Conservation (phyloP, 2,797 vertebrate species). For the Moxostoma hubbsi region DNA sequence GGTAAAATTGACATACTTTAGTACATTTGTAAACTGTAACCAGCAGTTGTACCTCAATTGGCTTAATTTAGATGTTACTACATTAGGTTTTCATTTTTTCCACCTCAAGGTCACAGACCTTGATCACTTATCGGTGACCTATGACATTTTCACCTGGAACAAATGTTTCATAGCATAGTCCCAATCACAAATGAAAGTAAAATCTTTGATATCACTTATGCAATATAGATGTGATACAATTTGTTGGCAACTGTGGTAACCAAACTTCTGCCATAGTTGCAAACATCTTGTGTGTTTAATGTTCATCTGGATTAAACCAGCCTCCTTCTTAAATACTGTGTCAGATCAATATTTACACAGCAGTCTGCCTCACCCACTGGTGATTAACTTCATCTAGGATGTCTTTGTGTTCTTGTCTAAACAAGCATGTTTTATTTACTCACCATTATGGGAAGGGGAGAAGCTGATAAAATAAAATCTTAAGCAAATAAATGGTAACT, state of each 20-base stretch:
- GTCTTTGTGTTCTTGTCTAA: constrained; percentile 62
- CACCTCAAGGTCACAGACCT: too few relatives aligned
- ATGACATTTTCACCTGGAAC: too few relatives aligned
- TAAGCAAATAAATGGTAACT: constrained; percentile 64
- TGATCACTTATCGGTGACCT: background rate
- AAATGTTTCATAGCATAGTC: too few relatives aligned
- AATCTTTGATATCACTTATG: background rate
- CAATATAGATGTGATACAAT: background rate
- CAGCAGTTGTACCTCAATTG: too few relatives aligned
- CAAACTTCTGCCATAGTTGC: background rate
- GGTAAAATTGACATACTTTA: background rate
- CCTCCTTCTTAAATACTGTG: constrained; percentile 32
- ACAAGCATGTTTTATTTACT: constrained; percentile 61
- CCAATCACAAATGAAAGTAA: background rate
- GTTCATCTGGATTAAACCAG: constrained; percentile 51
- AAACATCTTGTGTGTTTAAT: constrained; percentile 6
- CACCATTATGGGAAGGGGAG: constrained; percentile 35
- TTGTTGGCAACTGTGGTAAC: background rate
- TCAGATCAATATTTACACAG: too few relatives aligned
- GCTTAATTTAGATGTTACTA: too few relatives aligned
- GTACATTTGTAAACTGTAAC: background rate
- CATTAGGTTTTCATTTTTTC: too few relatives aligned
- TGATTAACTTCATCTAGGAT: constrained; percentile 50
- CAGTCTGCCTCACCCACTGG: too few relatives aligned
- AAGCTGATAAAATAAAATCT: constrained; percentile 57